A percentile compares a stretch with the other conserved stretches of the same genome.
phyloP scores from a whole-genome alignment of 2,797 vertebrate species.

The Sebastes trivittatus region DNA sequence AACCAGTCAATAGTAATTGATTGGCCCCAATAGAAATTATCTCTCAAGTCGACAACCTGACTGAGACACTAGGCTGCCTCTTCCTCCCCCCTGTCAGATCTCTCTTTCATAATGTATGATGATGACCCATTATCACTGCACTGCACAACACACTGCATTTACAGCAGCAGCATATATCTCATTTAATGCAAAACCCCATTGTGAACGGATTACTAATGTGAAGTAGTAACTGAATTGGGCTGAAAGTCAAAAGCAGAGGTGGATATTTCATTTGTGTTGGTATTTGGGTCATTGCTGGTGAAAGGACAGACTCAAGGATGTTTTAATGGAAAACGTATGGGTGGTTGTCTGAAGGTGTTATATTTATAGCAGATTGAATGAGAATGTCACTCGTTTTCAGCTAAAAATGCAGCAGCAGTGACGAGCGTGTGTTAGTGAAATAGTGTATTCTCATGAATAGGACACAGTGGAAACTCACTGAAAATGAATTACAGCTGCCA shows the following conservation, averaged over 20 bases:
- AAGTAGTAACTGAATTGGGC: neutral
- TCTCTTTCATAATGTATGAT: constrained; percentile 31
- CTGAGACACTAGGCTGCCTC: constrained; percentile 19
- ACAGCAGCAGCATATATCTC: constrained; percentile 16
- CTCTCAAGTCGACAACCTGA: constrained; percentile 46
- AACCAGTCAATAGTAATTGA: constrained; percentile 66
- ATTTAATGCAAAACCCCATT: constrained; percentile 1
- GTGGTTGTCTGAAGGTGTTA: constrained; percentile 16
- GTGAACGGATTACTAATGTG: neutral
- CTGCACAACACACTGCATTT: constrained; percentile 18
- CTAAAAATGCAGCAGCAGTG: constrained; percentile 10
- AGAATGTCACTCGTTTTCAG: constrained; percentile 17
- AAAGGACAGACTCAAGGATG: constrained; percentile 22
- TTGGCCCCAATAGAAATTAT: constrained; percentile 54
- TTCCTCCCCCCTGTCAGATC: constrained; percentile 18
- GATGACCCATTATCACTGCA: constrained; percentile 47
- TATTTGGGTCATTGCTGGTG: constrained; percentile 36
- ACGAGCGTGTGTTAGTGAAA: neutral
- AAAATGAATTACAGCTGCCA: constrained; percentile 18
- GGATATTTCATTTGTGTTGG: constrained; percentile 13
- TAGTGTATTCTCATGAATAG: neutral
- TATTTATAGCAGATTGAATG: constrained; percentile 35
- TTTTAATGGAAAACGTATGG: constrained; percentile 13
- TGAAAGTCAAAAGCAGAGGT: neutral
- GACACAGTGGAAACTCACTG: neutral